Evolutionary conservation across 2,888 invertebrate genomes (phyloP).

Genomic region (Sipha maydis): DNA sequence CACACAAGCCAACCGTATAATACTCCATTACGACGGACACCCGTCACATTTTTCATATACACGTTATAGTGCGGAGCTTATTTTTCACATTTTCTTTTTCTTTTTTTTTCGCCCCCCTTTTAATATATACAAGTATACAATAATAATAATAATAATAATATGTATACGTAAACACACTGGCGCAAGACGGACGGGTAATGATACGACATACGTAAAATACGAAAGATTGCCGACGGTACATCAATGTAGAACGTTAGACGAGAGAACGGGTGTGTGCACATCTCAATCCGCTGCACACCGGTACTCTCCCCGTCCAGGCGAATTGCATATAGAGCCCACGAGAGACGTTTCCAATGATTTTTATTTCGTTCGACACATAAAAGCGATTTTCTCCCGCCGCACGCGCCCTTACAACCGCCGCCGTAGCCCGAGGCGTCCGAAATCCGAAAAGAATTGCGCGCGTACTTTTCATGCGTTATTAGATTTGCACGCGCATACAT

Average conservation of each 20-base stretch:
- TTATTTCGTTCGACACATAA: constrained; percentile 38
- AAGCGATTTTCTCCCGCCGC: constrained; percentile 8
- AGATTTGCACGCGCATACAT: constrained; percentile 36
- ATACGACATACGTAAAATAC: neutral
- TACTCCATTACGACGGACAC: constrained; percentile 62
- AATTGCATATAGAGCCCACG: neutral
- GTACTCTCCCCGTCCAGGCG: neutral
- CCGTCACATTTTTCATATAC: constrained; percentile 59
- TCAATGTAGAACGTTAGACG: neutral
- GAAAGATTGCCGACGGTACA: constrained; percentile 30
- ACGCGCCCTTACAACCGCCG: neutral
- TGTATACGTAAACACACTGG: too few relatives aligned
- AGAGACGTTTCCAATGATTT: constrained; percentile 11
- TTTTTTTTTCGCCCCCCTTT: too few relatives aligned
- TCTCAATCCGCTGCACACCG: neutral
- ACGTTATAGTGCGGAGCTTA: neutral
- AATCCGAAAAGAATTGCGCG: constrained; percentile 35
- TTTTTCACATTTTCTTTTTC: neutral
- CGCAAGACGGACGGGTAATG: neutral
- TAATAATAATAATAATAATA: neutral
- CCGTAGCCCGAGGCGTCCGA: constrained; percentile 31
- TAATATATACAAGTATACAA: neutral
- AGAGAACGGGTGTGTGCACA: neutral
- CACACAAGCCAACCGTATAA: constrained; percentile 54
- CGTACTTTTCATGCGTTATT: constrained; percentile 56